Evolutionary conservation across 37 sponge, comb jelly and placozoan species (phyloP).

Genomic region (Beroe forskalii): DNA sequence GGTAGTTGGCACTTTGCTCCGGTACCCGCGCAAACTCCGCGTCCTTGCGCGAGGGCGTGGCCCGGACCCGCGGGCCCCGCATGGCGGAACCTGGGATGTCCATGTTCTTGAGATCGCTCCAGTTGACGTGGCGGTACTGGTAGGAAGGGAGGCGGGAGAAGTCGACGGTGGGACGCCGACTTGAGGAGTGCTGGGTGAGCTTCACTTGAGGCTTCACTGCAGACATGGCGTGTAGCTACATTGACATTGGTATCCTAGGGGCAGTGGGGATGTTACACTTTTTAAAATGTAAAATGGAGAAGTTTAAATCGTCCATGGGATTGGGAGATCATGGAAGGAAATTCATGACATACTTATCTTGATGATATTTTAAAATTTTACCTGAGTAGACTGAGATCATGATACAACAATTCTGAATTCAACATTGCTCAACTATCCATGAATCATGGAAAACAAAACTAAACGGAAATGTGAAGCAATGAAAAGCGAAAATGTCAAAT

Average conservation of each 20-base stretch:
- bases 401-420: too few species aligned
- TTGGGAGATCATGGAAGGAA: too few species aligned
- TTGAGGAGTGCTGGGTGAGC: conserved; percentile 6
- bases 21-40: conserved; percentile 5
- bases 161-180: not conserved
- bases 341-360: too few species aligned
- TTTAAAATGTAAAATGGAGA: too few species aligned
- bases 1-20: conserved; percentile 41
- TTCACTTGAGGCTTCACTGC: conserved; percentile 28
- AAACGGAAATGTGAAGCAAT: not conserved
- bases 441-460: not conserved
- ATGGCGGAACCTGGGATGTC: not conserved
- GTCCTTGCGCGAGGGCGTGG: conserved; percentile 42
- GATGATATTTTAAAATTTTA: too few species aligned
- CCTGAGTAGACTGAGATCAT: too few species aligned
- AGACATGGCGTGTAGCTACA: too few species aligned
- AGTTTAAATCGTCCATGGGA: too few species aligned
- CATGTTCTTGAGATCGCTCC: conserved; percentile 50
- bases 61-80: conserved; percentile 20
- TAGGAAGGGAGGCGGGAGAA: conserved; percentile 13
- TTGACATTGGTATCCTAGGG: too few species aligned
- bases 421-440: too few species aligned
- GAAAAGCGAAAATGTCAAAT: not conserved
- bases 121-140: conserved; percentile 60
- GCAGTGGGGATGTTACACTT: too few species aligned